Percentiles rank a stretch among this genome's conserved stretches.
phyloP scores from a whole-genome alignment of 2,797 vertebrate species.

The Poecilia gillii region DNA sequence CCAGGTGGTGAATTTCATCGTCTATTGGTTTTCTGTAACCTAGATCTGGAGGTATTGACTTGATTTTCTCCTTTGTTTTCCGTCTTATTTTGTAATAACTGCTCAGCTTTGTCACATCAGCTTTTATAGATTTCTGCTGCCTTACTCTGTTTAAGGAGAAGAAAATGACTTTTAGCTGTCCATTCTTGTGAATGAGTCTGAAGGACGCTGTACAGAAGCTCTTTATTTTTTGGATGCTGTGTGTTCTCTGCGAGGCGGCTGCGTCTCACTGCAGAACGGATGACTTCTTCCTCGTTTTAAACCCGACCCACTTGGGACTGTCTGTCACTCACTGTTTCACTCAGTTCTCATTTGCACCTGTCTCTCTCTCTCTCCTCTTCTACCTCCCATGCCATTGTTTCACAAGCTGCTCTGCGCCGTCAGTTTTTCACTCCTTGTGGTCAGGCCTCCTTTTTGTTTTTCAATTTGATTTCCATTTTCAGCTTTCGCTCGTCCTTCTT shows the following conservation, averaged over 20 bases:
- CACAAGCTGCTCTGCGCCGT: conserved; percentile 34
- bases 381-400: conserved; percentile 49
- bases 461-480: conserved; percentile 64
- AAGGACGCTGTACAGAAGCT: conserved; percentile 24
- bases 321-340: conserved; percentile 68
- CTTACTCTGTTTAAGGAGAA: conserved; percentile 31
- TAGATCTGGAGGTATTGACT: conserved; percentile 27
- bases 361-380: conserved; percentile 30
- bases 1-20: not conserved
- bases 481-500: conserved; percentile 42
- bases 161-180: conserved; percentile 28
- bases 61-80: conserved; percentile 40
- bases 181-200: conserved; percentile 51
- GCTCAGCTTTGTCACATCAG: conserved; percentile 38
- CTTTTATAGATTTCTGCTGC: conserved; percentile 34
- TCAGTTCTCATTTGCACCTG: conserved; percentile 67
- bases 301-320: conserved; percentile 49
- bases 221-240: conserved; percentile 42
- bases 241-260: conserved; percentile 20
- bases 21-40: conserved; percentile 17
- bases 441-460: conserved; percentile 25
- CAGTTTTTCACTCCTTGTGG: conserved; percentile 32
- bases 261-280: conserved; percentile 30
- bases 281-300: conserved; percentile 60
- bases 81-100: conserved; percentile 20